These are phyloP conservation scores for Poecilia wingei DNA, from an alignment of 2,797 vertebrate genomes.

Conservation along the genomic window DNA sequence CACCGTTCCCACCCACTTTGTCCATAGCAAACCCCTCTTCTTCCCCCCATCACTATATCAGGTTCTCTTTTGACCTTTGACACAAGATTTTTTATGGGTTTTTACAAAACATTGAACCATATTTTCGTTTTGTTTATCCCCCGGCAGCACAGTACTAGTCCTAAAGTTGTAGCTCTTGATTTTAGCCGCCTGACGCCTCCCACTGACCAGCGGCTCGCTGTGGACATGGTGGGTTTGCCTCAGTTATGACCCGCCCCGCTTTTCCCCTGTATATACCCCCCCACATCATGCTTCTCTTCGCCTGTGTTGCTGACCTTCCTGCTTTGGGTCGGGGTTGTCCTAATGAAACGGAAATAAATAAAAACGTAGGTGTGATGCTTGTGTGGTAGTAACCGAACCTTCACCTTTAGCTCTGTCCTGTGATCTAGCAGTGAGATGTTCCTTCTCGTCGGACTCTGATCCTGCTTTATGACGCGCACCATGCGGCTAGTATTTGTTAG, in stretches of 20 bases:
- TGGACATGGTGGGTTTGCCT: constrained; percentile 25
- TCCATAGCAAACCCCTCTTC: constrained; percentile 4
- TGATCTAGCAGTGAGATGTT: constrained; percentile 59
- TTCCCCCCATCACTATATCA: neutral
- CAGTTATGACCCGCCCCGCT: neutral
- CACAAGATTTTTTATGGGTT: neutral
- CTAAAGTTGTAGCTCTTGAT: constrained; percentile 1
- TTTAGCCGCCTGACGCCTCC: neutral
- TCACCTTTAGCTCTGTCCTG: constrained; percentile 61
- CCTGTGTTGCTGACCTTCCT: constrained; percentile 56
- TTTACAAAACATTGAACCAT: neutral
- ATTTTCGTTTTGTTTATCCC: neutral
- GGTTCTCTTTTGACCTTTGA: neutral
- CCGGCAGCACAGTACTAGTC: neutral
- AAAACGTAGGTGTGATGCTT: constrained; percentile 63
- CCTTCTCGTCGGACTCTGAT: constrained; percentile 58
- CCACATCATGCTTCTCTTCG: constrained; percentile 48
- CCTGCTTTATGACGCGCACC: constrained; percentile 56
- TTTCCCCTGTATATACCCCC: constrained; percentile 60
- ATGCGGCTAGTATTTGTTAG: constrained; percentile 29
- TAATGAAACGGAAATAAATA: constrained; percentile 52
- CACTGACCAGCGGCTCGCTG: neutral
- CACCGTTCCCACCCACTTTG: constrained; percentile 20
- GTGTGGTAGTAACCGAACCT: constrained; percentile 68
- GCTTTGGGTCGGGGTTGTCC: constrained; percentile 42